These are phyloP conservation scores for Capitella teleta DNA, from an alignment of 1,140 invertebrate genomes.

Conservation along the genomic window DNA sequence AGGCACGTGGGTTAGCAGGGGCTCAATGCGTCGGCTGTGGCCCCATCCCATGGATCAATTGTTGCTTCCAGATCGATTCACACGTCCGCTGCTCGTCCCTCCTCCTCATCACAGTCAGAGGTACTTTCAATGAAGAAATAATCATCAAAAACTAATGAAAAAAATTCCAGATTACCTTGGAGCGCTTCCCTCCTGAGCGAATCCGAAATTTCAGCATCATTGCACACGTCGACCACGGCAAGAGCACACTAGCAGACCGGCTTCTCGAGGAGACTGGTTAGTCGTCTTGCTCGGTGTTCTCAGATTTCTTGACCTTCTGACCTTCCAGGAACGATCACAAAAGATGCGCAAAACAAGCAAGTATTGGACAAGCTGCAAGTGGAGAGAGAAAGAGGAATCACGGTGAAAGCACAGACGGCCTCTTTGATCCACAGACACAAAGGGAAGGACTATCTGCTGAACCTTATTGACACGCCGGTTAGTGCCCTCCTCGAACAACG, in stretches of 20 bases:
- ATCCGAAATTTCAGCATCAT: constrained; percentile 94
- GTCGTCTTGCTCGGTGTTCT: no score
- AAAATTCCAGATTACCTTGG: not conserved
- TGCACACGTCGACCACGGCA: constrained; percentile 96
- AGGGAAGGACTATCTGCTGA: constrained; percentile 65
- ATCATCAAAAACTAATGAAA: no score
- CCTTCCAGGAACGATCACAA: constrained; percentile 57
- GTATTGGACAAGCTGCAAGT: constrained; percentile 79
- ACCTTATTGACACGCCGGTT: constrained; percentile 89
- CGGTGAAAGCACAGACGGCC: constrained; percentile 94
- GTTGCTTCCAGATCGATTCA: no score
- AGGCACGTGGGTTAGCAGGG: no score
- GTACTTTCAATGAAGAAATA: no score
- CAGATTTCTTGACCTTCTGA: no score
- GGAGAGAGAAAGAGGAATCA: constrained; percentile 86
- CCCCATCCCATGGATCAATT: no score
- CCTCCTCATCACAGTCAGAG: no score
- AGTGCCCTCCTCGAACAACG: constrained; percentile 6
- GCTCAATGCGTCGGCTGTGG: no score
- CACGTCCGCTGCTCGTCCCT: no score
- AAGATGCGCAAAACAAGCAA: constrained; percentile 55
- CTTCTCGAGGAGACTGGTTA: constrained; percentile 74
- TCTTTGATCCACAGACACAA: constrained; percentile 63
- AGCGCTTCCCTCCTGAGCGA: constrained; percentile 50
- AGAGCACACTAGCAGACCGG: constrained; percentile 87